Evolutionary conservation across 2,113 vertebrate species (phyloP).

Genomic region (Physeter macrocephalus): DNA sequence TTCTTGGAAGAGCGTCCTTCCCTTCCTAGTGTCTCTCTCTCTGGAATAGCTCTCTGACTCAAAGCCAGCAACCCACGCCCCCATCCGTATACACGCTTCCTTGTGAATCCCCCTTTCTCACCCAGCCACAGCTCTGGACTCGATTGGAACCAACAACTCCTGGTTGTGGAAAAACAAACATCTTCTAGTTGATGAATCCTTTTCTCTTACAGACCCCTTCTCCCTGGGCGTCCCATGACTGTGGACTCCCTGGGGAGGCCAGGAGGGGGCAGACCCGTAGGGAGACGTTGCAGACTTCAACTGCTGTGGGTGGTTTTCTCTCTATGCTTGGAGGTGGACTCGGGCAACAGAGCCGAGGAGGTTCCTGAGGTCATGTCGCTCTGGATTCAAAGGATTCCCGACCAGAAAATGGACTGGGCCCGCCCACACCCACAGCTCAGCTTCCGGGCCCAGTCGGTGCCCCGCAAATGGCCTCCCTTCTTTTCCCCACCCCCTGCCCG

Average conservation of each 20-base stretch:
- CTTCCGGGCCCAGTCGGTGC: background rate
- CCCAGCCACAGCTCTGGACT: background rate
- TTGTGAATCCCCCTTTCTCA: background rate
- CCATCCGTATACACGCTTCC: rapidly evolving
- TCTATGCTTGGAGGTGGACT: rapidly evolving
- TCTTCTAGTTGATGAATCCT: background rate
- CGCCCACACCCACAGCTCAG: background rate
- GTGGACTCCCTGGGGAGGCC: background rate
- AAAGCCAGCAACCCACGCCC: background rate
- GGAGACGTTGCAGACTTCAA: background rate
- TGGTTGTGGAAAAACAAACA: background rate
- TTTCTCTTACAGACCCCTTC: background rate
- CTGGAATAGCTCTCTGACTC: background rate
- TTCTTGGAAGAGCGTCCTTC: background rate
- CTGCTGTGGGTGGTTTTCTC: background rate
- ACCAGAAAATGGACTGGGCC: background rate
- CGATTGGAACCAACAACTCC: background rate
- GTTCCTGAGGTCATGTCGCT: background rate
- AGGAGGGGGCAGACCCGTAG: background rate
- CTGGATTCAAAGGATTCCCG: background rate
- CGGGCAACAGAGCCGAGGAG: background rate
- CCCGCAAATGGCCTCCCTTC: background rate
- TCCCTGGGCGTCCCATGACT: background rate
- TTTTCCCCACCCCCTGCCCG: background rate
- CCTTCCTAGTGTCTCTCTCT: background rate